A percentile compares a stretch with the other conserved stretches of the same genome.
phyloP scores from a whole-genome alignment of 1,140 invertebrate species.

The Capitella teleta region DNA sequence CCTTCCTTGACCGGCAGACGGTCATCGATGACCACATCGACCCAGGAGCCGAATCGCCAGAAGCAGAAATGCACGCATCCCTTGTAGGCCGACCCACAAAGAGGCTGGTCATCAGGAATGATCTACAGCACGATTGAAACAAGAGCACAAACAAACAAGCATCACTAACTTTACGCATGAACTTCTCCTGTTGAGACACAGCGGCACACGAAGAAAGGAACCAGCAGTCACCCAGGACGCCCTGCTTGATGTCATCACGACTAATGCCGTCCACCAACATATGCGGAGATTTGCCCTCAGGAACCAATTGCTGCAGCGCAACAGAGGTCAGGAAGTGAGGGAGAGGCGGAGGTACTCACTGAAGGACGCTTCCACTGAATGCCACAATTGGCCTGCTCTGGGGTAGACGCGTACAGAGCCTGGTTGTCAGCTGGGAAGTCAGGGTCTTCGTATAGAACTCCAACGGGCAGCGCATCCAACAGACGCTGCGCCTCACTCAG shows the following conservation, averaged over 20 bases:
- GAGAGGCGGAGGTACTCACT: no score
- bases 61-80: constrained; percentile 38
- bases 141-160: not conserved
- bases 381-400: not conserved
- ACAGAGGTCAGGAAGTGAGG: no score
- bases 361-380: no score
- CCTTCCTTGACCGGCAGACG: constrained; percentile 40
- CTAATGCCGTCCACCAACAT: constrained; percentile 32
- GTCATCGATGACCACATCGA: constrained; percentile 44
- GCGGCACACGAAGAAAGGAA: constrained; percentile 45
- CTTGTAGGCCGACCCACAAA: constrained; percentile 33
- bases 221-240: constrained; percentile 46
- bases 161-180: constrained; percentile 39
- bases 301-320: constrained; percentile 29
- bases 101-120: constrained; percentile 21
- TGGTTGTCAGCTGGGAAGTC: no score
- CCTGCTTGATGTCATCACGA: constrained; percentile 35
- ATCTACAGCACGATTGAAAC: no score
- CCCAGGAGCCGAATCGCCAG: constrained; percentile 46
- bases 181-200: constrained; percentile 38
- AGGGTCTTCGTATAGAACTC: no score
- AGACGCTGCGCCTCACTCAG: no score
- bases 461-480: no score
- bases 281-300: constrained; percentile 22
- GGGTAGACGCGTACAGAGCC: not conserved